Evolutionary conservation across 2,888 invertebrate species (phyloP), one percentile per base, ranked within the genome.

Genomic region (Melipona bicolor): DNA sequence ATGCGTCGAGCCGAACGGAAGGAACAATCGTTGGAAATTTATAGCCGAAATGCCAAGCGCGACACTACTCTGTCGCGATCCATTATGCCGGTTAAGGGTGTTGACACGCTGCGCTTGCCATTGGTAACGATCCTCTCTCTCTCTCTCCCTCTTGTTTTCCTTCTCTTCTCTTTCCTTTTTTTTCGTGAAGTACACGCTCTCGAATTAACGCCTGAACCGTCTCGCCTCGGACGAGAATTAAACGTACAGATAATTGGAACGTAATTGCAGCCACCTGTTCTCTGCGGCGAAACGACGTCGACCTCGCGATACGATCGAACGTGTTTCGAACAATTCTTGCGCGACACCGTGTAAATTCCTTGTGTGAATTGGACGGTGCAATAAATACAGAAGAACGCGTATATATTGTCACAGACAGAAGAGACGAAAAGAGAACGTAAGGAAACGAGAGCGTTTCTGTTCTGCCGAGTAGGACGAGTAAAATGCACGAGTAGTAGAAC

Each of bases 211-310:
- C 69, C 74, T 68, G 64, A 59, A 68, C 32, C 24, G 50, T 24
- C 43, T 43, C 32, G 83, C 72, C 64, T 71, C 82, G 52, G 77
- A 84, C 70, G 72, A 87, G 91, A 90, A 90, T 88, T 90, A 91
- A 90, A 89, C 87, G 90, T 83, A 89, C 91, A 89, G 88, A 85
- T 92, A 91, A 92, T 92, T 91, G 89, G 84, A 85, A 83, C 85
- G 86, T 92, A 91, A 91, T 92, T 92, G 89, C 77, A 85, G 84
- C 89, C 91, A 91, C 90, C 91, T 90, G 91, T 91, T 91, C 87
- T 85, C 70, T 32, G 84, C 43, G 78, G 77, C 56, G 13, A 84
- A 90, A 84, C 81, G 77, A 87, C 79, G 76, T 77, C 72, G 78
- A 81, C 78, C 64, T 74, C 32, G 19, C n/a, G 32, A 61, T 54